Evolutionary conservation across 2,113 vertebrate genomes (phyloP).

Genomic region (Cochlearius cochlearius): DNA sequence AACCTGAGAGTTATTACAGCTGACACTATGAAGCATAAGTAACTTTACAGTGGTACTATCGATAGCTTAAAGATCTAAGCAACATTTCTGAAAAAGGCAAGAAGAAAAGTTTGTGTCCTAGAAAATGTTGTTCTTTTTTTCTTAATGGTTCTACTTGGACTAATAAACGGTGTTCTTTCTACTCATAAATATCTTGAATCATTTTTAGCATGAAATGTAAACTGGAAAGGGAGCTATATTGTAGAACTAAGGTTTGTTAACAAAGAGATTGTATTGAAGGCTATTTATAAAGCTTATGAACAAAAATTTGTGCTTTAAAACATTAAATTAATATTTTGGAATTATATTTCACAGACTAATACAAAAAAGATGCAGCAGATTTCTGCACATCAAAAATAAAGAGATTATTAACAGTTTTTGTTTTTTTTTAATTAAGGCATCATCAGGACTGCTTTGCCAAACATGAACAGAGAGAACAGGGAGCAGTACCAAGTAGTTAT

Average conservation of each 20-base stretch:
- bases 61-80: not conserved
- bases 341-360: not conserved
- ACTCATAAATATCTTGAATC: not conserved
- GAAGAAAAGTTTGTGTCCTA: not conserved
- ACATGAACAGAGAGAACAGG: constrained; percentile 83
- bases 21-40: not conserved
- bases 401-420: not conserved
- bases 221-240: not conserved
- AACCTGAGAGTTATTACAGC: not conserved
- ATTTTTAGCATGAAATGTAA: not conserved
- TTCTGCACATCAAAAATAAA: not conserved
- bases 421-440: constrained; percentile 69
- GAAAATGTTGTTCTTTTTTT: not conserved
- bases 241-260: not conserved
- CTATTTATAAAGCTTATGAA: not conserved
- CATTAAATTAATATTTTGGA: not conserved
- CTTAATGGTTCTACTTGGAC: not conserved
- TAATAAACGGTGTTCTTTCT: not conserved
- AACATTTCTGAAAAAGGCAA: not conserved
- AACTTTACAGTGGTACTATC: not conserved
- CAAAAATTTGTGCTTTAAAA: not conserved
- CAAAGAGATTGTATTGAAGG: not conserved
- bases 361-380: not conserved
- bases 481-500: constrained; percentile 84
- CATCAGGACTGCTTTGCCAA: constrained; percentile 80